Percentiles rank a stretch among this genome's conserved stretches.
Evolutionary conservation across 2,797 vertebrate species (phyloP).

Genomic region (Bothrops alternatus): DNA sequence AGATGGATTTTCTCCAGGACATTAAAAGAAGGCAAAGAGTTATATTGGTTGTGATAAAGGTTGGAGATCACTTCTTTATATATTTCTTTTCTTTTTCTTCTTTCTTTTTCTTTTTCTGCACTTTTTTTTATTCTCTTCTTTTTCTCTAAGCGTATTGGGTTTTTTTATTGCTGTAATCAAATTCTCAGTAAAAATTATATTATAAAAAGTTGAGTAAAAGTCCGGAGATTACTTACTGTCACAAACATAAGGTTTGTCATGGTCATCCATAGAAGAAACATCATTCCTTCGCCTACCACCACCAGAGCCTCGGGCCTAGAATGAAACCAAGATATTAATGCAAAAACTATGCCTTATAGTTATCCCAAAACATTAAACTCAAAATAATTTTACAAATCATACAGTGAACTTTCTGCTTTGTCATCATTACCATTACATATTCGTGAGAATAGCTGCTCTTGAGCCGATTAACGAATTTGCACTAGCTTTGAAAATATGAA

Average conservation of each 20-base stretch:
- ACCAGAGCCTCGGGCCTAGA: constrained; percentile 88
- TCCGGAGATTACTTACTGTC: constrained; percentile 85
- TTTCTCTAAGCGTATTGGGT: background rate
- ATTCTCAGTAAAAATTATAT: background rate
- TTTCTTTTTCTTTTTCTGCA: background rate
- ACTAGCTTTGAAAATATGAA: background rate
- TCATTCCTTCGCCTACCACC: constrained; percentile 86
- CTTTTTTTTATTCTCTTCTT: background rate
- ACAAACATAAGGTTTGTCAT: constrained; percentile 97
- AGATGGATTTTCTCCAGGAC: background rate
- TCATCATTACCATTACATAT: constrained; percentile 45
- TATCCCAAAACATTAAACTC: constrained; percentile 5
- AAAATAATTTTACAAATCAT: constrained; percentile 9
- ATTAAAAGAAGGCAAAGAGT: background rate
- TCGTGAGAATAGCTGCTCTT: constrained; percentile 52
- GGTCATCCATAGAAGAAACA: constrained; percentile 84
- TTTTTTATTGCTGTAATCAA: background rate
- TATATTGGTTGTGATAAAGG: background rate
- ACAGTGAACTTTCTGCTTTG: background rate
- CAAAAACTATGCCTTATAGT: constrained; percentile 37
- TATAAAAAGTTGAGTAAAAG: constrained; percentile 11
- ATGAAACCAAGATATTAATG: constrained; percentile 45
- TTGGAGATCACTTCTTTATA: background rate
- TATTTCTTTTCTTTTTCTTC: background rate
- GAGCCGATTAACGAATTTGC: constrained; percentile 47